Evolutionary conservation across 2,797 vertebrate species (phyloP), one percentile per base, ranked within the genome.

Genomic region (Pangasius krempfi): DNA sequence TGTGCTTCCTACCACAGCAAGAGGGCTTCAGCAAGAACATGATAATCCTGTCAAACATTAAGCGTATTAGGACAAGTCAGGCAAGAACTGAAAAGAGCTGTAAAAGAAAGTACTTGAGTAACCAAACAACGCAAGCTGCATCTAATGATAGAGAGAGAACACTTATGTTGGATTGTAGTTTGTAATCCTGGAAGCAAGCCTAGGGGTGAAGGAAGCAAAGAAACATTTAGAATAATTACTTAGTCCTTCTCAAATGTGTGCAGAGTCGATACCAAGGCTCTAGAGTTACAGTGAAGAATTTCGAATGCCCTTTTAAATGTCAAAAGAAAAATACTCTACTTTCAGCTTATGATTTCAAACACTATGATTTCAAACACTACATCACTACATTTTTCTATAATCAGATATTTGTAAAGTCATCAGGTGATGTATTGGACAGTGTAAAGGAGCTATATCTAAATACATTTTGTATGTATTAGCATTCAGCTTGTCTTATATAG

Each of bases 101-200:
- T 14, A 73, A 37, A 58, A 72, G 13, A 73, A 72, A 25, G 50
- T 25, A 58, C 37, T 52, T 83, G 30, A 76, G 62, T 79, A 54
- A 18, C 58, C n/a, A 82, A 83, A 80, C 50, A 87, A 22, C 87
- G 52, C 72, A 75, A 20, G 25, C 5, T 81, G 82, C 40, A 16
- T 37, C 25, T 83, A 85, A 90, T 87, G 79, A 88, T 47, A 52
- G 58, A 44, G 64, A 47, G 66, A 89, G 72, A 52, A 76, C n/a
- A 82, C 82, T 79, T 86, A 37, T 68, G 20, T 78, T 54, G 87
- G 87, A 90, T 91, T 91, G 89, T 87, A 64, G 37, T 27, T 66
- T 78, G 56, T 90, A 89, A 90, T 84, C 90, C 87, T 86, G 86
- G 18, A 81, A 78, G 84, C 27, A 79, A 81, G 25, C 20, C 52